Evolutionary conservation across 1,140 invertebrate genomes (phyloP).

Genomic region (Nylanderia fulva): DNA sequence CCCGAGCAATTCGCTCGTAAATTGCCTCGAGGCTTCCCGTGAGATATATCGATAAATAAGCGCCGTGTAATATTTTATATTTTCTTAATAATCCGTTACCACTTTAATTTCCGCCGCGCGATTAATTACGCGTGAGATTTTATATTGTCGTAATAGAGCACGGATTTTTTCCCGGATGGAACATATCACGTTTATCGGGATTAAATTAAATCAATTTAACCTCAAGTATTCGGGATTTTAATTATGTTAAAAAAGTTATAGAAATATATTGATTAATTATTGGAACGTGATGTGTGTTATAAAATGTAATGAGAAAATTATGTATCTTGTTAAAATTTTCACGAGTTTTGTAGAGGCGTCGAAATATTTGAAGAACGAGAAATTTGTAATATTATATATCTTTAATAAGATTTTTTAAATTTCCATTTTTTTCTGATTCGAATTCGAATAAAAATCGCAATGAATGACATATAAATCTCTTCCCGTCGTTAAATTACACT

Average conservation of each 20-base stretch:
- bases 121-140: background rate
- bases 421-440: background rate
- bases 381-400: too few relatives aligned
- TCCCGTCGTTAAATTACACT: background rate
- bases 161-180: background rate
- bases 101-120: slow-evolving; percentile 11
- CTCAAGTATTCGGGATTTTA: too few relatives aligned
- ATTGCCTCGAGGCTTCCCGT: slow-evolving; percentile 13
- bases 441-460: background rate
- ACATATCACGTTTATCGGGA: background rate
- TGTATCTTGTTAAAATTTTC: background rate
- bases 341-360: background rate
- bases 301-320: background rate
- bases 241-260: too few relatives aligned
- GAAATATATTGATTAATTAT: too few relatives aligned
- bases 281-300: too few relatives aligned
- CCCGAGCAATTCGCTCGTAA: slow-evolving; percentile 33
- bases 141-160: background rate
- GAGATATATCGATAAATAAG: slow-evolving; percentile 44
- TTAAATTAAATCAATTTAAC: background rate
- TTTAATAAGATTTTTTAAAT: background rate
- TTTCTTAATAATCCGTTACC: slow-evolving; percentile 31
- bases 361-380: background rate
- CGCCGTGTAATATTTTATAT: background rate
- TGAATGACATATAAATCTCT: background rate